phyloP scores from a whole-genome alignment of 2,888 invertebrate species.

The Pachydiplax longipennis region DNA sequence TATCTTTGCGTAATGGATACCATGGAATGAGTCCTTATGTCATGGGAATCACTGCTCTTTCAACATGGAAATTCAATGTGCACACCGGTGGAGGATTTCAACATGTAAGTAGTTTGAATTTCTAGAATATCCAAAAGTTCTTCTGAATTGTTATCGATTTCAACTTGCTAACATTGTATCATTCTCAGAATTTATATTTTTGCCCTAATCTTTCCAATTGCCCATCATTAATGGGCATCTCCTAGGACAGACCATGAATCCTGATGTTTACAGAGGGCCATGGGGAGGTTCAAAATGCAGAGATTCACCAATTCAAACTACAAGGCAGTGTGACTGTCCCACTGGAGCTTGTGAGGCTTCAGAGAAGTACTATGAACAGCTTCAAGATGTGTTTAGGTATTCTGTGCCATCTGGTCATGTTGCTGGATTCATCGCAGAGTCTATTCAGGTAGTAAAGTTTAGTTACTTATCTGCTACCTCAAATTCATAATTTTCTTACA shows the following conservation, averaged over 20 bases:
- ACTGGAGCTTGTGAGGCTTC: conserved; percentile 73
- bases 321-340: conserved; percentile 72
- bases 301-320: conserved; percentile 82
- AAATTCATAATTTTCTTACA: too few relatives aligned
- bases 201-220: background rate
- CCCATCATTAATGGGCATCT: background rate
- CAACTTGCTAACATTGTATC: conserved; percentile 24
- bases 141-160: background rate
- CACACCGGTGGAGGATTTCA: conserved; percentile 77
- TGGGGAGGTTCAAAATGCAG: conserved; percentile 91
- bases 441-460: conserved; percentile 75
- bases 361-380: conserved; percentile 82
- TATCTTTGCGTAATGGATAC: conserved; percentile 88
- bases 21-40: conserved; percentile 90
- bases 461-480: background rate
- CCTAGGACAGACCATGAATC: conserved; percentile 77
- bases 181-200: conserved; percentile 11
- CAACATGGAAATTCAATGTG: conserved; percentile 79
- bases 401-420: conserved; percentile 79
- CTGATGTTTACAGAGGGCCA: conserved; percentile 88
- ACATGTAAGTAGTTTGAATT: conserved; percentile 68
- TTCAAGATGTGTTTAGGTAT: conserved; percentile 79
- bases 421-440: conserved; percentile 93
- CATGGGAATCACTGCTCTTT: conserved; percentile 81
- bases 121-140: background rate